These are phyloP conservation scores for Ips nitidus DNA, from an alignment of 1,140 invertebrate genomes.

Conservation along the genomic window DNA sequence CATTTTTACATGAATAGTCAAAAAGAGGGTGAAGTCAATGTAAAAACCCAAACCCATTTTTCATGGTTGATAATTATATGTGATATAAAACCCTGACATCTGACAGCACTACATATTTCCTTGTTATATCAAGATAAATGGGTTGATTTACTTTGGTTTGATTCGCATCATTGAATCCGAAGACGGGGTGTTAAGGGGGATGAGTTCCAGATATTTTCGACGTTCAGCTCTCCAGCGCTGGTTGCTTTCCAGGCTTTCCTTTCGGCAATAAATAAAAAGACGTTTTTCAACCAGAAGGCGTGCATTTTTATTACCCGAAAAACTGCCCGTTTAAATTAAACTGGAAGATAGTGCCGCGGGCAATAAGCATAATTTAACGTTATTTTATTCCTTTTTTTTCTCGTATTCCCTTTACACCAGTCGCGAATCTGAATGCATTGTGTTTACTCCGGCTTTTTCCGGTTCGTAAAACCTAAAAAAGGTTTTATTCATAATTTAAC, in stretches of 20 bases:
- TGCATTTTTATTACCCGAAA: conserved; percentile 54
- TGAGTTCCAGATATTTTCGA: conserved; percentile 8
- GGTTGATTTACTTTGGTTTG: background rate
- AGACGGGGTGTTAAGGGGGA: background rate
- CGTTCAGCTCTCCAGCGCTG: background rate
- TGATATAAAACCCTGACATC: too few relatives aligned
- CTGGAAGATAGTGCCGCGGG: conserved; percentile 50
- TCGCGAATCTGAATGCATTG: conserved; percentile 27
- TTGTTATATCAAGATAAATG: background rate
- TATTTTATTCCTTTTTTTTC: conserved; percentile 36
- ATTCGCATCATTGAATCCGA: background rate
- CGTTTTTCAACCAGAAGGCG: conserved; percentile 54
- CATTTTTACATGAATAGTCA: too few relatives aligned
- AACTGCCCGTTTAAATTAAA: conserved; percentile 55
- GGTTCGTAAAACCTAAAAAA: conserved; percentile 9
- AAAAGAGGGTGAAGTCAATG: too few relatives aligned
- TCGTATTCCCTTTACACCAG: conserved; percentile 38
- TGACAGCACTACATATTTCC: too few relatives aligned
- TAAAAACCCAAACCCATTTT: too few relatives aligned
- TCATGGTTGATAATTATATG: too few relatives aligned
- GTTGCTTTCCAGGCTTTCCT: background rate
- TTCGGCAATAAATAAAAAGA: conserved; percentile 52
- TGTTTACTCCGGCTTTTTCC: conserved; percentile 12
- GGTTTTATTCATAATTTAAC: too few relatives aligned
- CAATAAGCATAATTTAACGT: conserved; percentile 44